phyloP scores from a whole-genome alignment of 1,140 invertebrate species.

The Aphidius gifuensis region DNA sequence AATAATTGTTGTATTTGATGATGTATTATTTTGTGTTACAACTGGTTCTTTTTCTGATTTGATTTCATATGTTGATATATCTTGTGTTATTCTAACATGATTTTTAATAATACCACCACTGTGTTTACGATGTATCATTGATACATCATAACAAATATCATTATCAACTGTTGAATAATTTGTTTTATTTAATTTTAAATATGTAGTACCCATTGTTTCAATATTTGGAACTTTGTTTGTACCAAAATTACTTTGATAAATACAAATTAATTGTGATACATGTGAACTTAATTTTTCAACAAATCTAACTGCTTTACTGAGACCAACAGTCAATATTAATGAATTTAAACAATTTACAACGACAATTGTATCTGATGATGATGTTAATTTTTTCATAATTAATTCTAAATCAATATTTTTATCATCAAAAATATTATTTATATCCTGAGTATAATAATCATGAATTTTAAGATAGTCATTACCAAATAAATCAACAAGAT shows the following conservation, averaged over 20 bases:
- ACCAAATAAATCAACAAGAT: conserved; percentile 26
- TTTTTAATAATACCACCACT: conserved; percentile 37
- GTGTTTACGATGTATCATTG: conserved; percentile 34
- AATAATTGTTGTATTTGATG: background rate
- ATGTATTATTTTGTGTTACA: background rate
- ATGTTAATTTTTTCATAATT: conserved; percentile 27
- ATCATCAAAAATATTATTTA: conserved; percentile 27
- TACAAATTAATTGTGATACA: conserved; percentile 42
- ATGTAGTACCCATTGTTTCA: conserved; percentile 45
- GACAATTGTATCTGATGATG: conserved; percentile 31
- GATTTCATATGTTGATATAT: conserved; percentile 34
- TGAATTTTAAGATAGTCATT: conserved; percentile 35
- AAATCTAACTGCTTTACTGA: conserved; percentile 38
- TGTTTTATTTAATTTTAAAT: conserved; percentile 38
- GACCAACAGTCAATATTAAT: conserved; percentile 37
- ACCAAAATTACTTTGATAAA: conserved; percentile 44
- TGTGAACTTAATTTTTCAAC: conserved; percentile 38
- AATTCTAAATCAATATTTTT: conserved; percentile 32
- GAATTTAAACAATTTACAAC: conserved; percentile 48
- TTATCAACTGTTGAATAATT: conserved; percentile 24
- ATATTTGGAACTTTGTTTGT: conserved; percentile 38
- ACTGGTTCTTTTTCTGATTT: conserved; percentile 20
- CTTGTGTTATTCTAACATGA: conserved; percentile 38
- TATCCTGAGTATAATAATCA: conserved; percentile 42
- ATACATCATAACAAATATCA: conserved; percentile 36